A percentile compares a stretch with the other conserved stretches of the same genome.
Conservation (phyloP, 2,888 invertebrate species). For the Vesta saturnalis region DNA sequence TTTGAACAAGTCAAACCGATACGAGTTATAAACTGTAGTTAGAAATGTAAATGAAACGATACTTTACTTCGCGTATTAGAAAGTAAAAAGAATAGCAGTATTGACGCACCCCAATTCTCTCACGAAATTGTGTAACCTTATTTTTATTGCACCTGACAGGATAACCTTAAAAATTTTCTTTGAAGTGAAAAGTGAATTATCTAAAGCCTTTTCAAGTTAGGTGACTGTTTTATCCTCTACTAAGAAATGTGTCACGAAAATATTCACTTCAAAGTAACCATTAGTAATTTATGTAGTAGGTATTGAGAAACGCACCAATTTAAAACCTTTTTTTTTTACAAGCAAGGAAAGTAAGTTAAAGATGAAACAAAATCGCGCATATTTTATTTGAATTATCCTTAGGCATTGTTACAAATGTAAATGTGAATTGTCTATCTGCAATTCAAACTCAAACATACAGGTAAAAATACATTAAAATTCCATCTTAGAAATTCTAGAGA, state of each 20-base stretch:
- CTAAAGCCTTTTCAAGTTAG: background rate
- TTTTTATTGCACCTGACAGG: background rate
- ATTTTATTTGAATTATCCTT: conserved; percentile 52
- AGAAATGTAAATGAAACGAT: too few species aligned
- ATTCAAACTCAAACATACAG: conserved; percentile 38
- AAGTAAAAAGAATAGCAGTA: too few species aligned
- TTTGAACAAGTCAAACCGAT: too few species aligned
- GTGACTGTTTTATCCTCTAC: background rate
- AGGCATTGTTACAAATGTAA: conserved; percentile 59
- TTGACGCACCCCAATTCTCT: too few species aligned
- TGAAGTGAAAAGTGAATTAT: conserved; percentile 14
- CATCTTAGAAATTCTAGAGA: conserved; percentile 33
- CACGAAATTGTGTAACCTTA: background rate
- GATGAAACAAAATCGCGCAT: background rate
- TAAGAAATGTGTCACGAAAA: conserved; percentile 3
- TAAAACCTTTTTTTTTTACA: background rate
- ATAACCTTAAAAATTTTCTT: background rate
- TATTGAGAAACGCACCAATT: background rate
- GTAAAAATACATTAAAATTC: conserved; percentile 37
- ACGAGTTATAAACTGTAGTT: too few species aligned
- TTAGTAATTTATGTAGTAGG: conserved; percentile 3
- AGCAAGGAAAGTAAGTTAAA: background rate
- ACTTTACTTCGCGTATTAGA: too few species aligned
- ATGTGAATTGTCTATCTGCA: conserved; percentile 49
- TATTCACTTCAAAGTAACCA: background rate